phyloP scores from a whole-genome alignment of 1,140 invertebrate genomes.

The Pseudobourletiella spinata region DNA sequence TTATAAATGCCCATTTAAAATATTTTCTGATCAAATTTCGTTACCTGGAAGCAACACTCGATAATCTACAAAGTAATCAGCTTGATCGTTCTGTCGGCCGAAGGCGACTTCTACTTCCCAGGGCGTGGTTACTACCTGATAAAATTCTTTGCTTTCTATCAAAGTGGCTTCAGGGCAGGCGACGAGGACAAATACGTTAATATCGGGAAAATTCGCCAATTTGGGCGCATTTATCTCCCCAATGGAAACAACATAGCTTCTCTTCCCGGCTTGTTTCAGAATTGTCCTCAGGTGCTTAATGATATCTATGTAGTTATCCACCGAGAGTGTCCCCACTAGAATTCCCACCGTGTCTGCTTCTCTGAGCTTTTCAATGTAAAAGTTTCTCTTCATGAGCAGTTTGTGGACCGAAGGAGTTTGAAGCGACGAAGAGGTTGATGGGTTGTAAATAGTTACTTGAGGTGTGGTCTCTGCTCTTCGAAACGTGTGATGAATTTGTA shows the following conservation, averaged over 20 bases:
- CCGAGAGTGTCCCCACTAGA: constrained; percentile 75
- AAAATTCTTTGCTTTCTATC: constrained; percentile 57
- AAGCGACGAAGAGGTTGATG: constrained; percentile 21
- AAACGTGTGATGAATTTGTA: constrained; percentile 1
- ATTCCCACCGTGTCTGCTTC: constrained; percentile 80
- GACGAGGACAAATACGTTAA: constrained; percentile 69
- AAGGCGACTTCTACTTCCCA: constrained; percentile 83
- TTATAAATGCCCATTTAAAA: too few species aligned
- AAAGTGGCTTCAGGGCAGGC: constrained; percentile 71
- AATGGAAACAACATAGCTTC: constrained; percentile 80
- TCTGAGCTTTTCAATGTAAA: constrained; percentile 75
- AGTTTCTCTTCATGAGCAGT: constrained; percentile 64
- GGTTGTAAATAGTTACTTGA: constrained; percentile 1
- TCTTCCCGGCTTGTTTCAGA: constrained; percentile 64
- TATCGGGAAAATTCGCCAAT: constrained; percentile 84
- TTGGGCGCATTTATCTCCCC: constrained; percentile 88
- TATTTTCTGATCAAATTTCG: too few species aligned
- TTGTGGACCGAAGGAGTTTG: constrained; percentile 34
- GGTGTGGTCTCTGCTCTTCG: not conserved
- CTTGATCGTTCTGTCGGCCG: constrained; percentile 9
- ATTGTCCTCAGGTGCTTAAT: constrained; percentile 65
- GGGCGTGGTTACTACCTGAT: constrained; percentile 81
- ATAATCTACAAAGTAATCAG: constrained; percentile 18
- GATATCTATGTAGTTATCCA: constrained; percentile 66
- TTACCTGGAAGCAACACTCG: constrained; percentile 17